Conservation (phyloP, 37 sponge, comb jelly and placozoan genomes). For the Hexactinellida sp. region DNA sequence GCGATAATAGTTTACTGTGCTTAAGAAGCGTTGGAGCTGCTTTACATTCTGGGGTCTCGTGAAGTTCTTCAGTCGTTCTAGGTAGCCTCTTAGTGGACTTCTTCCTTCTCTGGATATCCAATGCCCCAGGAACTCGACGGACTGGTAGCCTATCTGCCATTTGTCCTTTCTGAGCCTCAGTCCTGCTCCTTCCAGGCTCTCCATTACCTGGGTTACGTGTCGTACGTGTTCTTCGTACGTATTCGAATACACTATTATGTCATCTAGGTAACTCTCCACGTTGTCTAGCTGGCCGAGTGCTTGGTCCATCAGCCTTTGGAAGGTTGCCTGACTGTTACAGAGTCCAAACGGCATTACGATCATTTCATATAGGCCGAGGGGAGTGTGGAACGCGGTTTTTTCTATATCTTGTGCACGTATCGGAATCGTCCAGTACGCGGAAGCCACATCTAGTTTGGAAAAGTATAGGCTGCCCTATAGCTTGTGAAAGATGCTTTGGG, state of each 20-base stretch:
- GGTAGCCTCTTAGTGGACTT: background rate
- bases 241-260: background rate
- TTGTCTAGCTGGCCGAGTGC: background rate
- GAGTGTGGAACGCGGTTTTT: slow-evolving; percentile 20
- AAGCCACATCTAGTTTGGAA: background rate
- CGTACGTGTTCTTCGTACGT: slow-evolving; percentile 10
- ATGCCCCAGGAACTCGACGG: no score
- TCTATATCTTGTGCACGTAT: no score
- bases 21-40: background rate
- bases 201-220: background rate
- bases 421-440: no score
- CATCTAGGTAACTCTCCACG: slow-evolving; percentile 14
- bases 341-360: no score
- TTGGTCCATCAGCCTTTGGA: slow-evolving; percentile 16
- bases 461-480: background rate
- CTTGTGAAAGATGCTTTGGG: slow-evolving; percentile 18
- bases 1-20: slow-evolving; percentile 22
- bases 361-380: slow-evolving; percentile 11
- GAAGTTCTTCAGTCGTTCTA: background rate
- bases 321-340: no score
- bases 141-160: no score
- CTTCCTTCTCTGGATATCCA: slow-evolving; percentile 1
- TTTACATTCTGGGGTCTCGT: background rate
- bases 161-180: slow-evolving; percentile 19
- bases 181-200: background rate